Base-by-base conservation (phyloP, 2,888 invertebrate species). In the Lamproptera curius region DNA sequence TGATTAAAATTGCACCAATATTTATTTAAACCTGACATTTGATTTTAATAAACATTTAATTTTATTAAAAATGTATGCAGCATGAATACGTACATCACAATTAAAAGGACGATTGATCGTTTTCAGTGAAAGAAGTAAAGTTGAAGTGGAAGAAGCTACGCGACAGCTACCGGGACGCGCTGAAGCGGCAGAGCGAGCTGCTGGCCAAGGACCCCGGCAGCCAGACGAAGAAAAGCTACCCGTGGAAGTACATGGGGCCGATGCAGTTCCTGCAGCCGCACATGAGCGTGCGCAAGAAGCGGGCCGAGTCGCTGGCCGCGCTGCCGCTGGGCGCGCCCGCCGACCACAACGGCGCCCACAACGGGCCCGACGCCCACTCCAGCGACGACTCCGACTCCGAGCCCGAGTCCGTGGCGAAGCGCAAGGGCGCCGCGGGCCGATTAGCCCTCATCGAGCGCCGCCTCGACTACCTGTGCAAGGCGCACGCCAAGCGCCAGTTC, bases 241-340 rank as follows among this genome's bases (percentile, higher is more conserved):
- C 80, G 13, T 86, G 86, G 86, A 83, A 83, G 68, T 85, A 86
- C 68, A 75, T 75, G 76, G 72, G 66, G 37, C 67, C 63, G 28
- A 86, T 86, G 86, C 79, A 77, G 63, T 86, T 86, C 70, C 72
- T 86, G 58, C 85, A 83, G 69, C 86, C 86, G 38, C 76, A 85
- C 70, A 86, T 86, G 86, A 75, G 71, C 61, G 76, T 71, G 53
- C 71, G 83, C 51, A 81, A 81, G 65, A 79, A 79, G 67, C 66
- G 68, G 16, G 56, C 63, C 5, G 73, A 69, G 48, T 61, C 65
- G 28, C 60, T 65, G 16, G 52, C 56, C 36, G 58, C 59, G 53
- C 56, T 61, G 40, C n/a, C n/a, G n/a, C n/a, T n/a, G n/a, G 52
- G 64, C 45, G 56, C 56, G 42, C 52, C 55, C 38, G 51, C 20